Percentiles rank a stretch among this genome's conserved stretches.
Evolutionary conservation across 2,888 invertebrate genomes (phyloP).

Genomic region (Epinotia ramella): DNA sequence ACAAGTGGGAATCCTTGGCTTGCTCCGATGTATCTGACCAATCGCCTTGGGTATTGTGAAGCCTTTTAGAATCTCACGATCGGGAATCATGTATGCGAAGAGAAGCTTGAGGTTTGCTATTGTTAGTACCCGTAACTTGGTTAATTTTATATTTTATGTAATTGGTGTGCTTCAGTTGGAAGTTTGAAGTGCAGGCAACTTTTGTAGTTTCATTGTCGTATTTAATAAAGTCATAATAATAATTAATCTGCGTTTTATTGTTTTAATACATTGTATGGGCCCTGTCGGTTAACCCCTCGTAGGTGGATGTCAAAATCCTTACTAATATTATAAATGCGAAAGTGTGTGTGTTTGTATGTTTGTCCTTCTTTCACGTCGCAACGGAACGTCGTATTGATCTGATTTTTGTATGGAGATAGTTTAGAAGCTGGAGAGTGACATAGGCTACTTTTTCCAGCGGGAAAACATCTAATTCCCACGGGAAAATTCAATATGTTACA

Average conservation of each 20-base stretch:
- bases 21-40: slow-evolving; percentile 78
- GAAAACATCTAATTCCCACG: too few relatives aligned
- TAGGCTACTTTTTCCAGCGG: too few relatives aligned
- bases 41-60: slow-evolving; percentile 85
- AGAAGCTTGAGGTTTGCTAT: slow-evolving; percentile 83
- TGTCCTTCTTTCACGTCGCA: too few relatives aligned
- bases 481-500: too few relatives aligned
- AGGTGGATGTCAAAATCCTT: not conserved
- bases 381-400: too few relatives aligned
- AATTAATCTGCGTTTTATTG: slow-evolving; percentile 60
- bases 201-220: slow-evolving; percentile 87
- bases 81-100: slow-evolving; percentile 82
- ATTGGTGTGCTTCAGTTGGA: slow-evolving; percentile 83
- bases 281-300: not conserved
- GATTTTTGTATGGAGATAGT: too few relatives aligned
- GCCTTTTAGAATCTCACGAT: slow-evolving; percentile 80
- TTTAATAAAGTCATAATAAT: slow-evolving; percentile 84
- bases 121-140: slow-evolving; percentile 73
- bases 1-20: slow-evolving; percentile 70
- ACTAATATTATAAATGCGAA: too few relatives aligned
- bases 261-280: not conserved
- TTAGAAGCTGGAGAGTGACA: too few relatives aligned
- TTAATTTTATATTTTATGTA: slow-evolving; percentile 75
- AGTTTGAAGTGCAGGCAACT: slow-evolving; percentile 84
- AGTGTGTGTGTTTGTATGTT: too few relatives aligned